phyloP scores from a whole-genome alignment of 2,113 vertebrate genomes.

The Notothenia rossii region DNA sequence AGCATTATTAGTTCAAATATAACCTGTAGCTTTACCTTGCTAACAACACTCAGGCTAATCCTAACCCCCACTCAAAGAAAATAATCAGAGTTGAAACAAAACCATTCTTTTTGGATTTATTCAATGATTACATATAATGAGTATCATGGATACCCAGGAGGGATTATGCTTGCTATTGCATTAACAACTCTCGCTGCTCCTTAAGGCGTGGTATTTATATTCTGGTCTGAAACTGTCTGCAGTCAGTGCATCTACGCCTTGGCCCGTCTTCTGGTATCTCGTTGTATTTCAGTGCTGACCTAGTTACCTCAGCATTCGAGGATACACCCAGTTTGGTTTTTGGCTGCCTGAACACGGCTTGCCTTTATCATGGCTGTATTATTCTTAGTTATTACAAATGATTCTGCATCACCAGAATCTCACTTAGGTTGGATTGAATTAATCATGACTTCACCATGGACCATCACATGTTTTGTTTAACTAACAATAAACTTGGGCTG shows the following conservation, averaged over 20 bases:
- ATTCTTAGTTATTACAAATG: neutral
- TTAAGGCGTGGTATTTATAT: neutral
- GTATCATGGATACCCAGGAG: neutral
- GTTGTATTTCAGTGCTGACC: neutral
- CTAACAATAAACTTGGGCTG: neutral
- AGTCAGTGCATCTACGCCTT: neutral
- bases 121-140: neutral
- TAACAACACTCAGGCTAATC: neutral
- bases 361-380: neutral
- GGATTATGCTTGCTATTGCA: neutral
- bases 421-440: no score
- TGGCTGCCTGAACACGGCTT: neutral
- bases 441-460: neutral
- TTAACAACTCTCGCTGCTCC: neutral
- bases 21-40: neutral
- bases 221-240: neutral
- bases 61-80: neutral
- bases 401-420: neutral
- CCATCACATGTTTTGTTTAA: neutral
- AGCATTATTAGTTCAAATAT: no score
- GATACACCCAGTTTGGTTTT: neutral
- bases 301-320: neutral
- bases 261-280: neutral
- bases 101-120: neutral
- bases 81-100: neutral